Percentiles rank a stretch among this genome's conserved stretches.
These are phyloP conservation scores for Melanerpes aurifrons DNA, from an alignment of 2,113 vertebrate genomes.

Conservation along the genomic window DNA sequence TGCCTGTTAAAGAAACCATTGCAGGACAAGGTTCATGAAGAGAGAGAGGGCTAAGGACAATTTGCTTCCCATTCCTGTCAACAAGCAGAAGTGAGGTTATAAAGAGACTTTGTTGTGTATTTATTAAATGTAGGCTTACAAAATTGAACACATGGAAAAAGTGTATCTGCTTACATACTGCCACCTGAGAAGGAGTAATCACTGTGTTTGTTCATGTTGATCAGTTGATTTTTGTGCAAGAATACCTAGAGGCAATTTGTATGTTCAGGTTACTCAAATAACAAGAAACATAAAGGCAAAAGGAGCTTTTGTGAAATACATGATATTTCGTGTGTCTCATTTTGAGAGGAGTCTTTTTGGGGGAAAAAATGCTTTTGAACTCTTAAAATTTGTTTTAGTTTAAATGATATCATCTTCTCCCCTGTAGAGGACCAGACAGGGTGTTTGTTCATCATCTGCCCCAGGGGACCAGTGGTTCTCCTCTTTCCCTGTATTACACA, in stretches of 20 bases:
- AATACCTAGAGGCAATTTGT: neutral
- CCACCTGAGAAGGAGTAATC: neutral
- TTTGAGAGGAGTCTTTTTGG: neutral
- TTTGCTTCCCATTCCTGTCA: neutral
- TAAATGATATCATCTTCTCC: neutral
- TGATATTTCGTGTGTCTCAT: neutral
- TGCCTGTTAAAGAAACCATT: neutral
- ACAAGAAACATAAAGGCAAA: neutral
- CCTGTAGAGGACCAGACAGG: neutral
- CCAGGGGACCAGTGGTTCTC: neutral
- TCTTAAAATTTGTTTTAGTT: neutral
- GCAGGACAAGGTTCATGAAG: neutral
- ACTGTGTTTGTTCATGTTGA: neutral
- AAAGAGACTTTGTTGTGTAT: neutral
- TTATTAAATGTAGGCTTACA: neutral
- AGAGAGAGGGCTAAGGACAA: neutral
- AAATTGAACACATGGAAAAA: neutral
- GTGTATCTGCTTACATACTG: neutral
- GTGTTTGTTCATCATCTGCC: neutral
- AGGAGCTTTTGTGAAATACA: neutral
- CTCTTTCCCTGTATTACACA: neutral
- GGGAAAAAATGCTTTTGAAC: neutral
- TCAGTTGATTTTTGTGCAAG: conserved; percentile 2
- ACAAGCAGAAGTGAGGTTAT: neutral
- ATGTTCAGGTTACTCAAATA: neutral